These are phyloP conservation scores for Zapornia atra DNA, from an alignment of 2,113 vertebrate species.

Conservation along the genomic window DNA sequence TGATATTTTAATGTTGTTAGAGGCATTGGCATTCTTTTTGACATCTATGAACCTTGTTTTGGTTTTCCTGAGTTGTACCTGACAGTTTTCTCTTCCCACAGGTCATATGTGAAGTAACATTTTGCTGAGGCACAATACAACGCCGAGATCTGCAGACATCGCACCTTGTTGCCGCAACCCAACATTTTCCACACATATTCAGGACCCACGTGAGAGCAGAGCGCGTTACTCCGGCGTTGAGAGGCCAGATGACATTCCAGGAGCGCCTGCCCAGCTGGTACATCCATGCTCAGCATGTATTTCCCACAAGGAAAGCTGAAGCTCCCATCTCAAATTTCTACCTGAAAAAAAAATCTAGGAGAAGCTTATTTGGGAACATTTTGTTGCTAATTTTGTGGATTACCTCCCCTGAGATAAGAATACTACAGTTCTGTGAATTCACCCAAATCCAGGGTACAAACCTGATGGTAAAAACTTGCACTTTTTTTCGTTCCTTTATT, in stretches of 20 bases:
- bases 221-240: fast-evolving
- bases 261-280: not conserved
- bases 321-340: not conserved
- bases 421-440: not conserved
- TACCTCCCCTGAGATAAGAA: not conserved
- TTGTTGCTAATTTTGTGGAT: not conserved
- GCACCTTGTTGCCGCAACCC: not conserved
- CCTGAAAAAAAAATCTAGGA: not conserved
- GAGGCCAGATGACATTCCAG: not conserved
- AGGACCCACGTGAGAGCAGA: not conserved
- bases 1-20: not conserved
- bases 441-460: not conserved
- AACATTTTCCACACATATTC: not conserved
- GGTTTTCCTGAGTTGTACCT: not conserved
- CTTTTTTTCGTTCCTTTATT: not conserved
- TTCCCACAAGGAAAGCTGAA: not conserved
- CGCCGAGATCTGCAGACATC: fast-evolving
- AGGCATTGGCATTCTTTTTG: not conserved
- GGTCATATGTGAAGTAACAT: not conserved
- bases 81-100: not conserved
- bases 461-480: not conserved
- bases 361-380: not conserved
- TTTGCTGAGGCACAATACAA: not conserved
- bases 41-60: not conserved
- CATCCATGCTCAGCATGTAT: fast-evolving